Percentiles rank a stretch among this genome's conserved stretches.
Conservation (phyloP, 1,140 invertebrate species). For the Drosophila novamexicana region DNA sequence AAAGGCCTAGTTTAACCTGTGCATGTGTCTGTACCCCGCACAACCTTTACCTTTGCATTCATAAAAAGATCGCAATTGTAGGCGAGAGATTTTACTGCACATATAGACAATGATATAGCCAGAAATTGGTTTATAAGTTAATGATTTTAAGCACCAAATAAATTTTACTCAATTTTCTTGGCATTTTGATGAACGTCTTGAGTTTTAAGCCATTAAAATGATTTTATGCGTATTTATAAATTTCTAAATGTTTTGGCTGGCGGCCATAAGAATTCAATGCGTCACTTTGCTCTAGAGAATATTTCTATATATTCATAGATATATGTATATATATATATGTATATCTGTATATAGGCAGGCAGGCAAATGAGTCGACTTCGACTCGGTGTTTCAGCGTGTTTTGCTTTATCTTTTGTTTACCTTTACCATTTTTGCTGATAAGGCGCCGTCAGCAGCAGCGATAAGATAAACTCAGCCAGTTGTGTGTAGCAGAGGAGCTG, state of each 20-base stretch:
- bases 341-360: conserved; percentile 1
- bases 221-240: conserved; percentile 24
- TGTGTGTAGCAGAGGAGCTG: conserved; percentile 12
- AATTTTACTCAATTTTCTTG: conserved; percentile 28
- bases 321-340: conserved; percentile 4
- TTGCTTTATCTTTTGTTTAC: conserved; percentile 38
- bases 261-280: conserved; percentile 4
- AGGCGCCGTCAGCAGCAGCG: conserved; percentile 8
- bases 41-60: conserved; percentile 3
- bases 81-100: background rate
- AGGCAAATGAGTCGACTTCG: conserved; percentile 38
- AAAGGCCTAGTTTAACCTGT: background rate
- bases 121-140: conserved; percentile 7
- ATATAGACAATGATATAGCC: conserved; percentile 1
- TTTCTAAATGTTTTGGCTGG: conserved; percentile 17
- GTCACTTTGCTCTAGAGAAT: conserved; percentile 5
- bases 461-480: conserved; percentile 41
- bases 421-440: conserved; percentile 27
- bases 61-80: conserved; percentile 25
- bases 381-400: conserved; percentile 7
- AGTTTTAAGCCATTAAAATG: conserved; percentile 16
- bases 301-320: background rate
- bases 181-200: conserved; percentile 29
- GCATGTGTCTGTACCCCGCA: background rate
- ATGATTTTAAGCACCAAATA: conserved; percentile 3